Evolutionary conservation across 92 coral and sea anemone genomes (phyloP).

Genomic region (Zoanthus sociatus): DNA sequence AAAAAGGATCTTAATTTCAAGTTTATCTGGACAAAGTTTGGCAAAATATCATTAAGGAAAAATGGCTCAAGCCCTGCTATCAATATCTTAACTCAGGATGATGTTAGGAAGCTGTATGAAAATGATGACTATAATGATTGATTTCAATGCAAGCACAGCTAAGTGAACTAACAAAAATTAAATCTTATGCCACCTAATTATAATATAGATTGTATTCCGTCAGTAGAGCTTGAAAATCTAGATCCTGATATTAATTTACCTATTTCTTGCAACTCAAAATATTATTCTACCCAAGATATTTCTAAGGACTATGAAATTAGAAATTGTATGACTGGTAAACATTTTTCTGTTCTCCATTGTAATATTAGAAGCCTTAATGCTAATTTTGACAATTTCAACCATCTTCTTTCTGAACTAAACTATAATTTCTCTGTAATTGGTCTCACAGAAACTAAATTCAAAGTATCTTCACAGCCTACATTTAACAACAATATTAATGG

Average conservation of each 20-base stretch:
- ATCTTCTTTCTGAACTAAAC: too few species aligned
- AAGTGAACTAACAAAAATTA: background rate
- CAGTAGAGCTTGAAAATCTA: background rate
- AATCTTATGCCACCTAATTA: background rate
- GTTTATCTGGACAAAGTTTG: background rate
- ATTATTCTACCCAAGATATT: background rate
- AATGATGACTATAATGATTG: background rate
- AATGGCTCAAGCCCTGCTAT: background rate
- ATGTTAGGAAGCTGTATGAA: background rate
- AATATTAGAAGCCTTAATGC: too few species aligned
- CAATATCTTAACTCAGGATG: background rate
- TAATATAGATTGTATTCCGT: background rate
- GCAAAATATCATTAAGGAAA: background rate
- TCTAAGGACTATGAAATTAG: too few species aligned
- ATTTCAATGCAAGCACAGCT: background rate
- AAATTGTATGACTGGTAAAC: too few species aligned
- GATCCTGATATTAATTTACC: background rate
- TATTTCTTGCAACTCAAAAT: background rate
- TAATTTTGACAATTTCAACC: too few species aligned
- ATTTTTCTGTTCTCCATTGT: too few species aligned
- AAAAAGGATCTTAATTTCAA: background rate
- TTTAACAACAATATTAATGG: too few species aligned
- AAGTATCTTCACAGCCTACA: too few species aligned
- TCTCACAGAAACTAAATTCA: too few species aligned
- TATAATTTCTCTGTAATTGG: too few species aligned